These are phyloP conservation scores for Phoenicopterus ruber DNA, from an alignment of 2,113 vertebrate species.

Conservation along the genomic window DNA sequence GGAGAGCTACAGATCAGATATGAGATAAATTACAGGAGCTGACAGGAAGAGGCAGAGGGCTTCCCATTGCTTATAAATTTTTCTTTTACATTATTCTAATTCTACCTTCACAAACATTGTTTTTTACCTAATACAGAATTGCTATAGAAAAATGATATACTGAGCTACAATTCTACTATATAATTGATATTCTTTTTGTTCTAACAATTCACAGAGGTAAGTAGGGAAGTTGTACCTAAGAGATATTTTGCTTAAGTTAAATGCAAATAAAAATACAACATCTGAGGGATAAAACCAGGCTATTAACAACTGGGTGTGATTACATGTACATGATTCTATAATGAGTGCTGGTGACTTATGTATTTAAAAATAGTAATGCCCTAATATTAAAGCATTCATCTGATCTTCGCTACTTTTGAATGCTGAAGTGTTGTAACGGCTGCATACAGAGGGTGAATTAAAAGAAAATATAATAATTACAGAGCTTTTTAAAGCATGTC, in stretches of 20 bases:
- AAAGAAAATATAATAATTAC: neutral
- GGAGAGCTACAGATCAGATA: neutral
- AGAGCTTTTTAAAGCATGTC: neutral
- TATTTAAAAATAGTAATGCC: neutral
- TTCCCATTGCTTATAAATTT: slow-evolving; percentile 30
- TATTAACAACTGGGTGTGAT: neutral
- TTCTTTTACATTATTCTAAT: slow-evolving; percentile 39
- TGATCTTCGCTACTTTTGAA: neutral
- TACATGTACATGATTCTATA: neutral
- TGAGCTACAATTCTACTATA: neutral
- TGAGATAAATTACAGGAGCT: neutral
- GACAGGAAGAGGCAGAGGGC: neutral
- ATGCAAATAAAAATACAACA: neutral
- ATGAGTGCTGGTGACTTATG: neutral
- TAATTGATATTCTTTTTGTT: slow-evolving; percentile 3
- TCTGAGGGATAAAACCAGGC: neutral
- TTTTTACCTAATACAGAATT: neutral
- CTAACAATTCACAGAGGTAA: neutral
- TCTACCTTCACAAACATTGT: neutral
- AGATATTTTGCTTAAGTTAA: neutral
- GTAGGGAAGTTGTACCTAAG: neutral
- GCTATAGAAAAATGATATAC: neutral
- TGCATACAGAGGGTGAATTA: neutral
- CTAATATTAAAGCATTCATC: neutral
- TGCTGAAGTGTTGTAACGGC: neutral